These are phyloP conservation scores for Globia sparganii DNA, from an alignment of 2,888 invertebrate species.

Conservation along the genomic window DNA sequence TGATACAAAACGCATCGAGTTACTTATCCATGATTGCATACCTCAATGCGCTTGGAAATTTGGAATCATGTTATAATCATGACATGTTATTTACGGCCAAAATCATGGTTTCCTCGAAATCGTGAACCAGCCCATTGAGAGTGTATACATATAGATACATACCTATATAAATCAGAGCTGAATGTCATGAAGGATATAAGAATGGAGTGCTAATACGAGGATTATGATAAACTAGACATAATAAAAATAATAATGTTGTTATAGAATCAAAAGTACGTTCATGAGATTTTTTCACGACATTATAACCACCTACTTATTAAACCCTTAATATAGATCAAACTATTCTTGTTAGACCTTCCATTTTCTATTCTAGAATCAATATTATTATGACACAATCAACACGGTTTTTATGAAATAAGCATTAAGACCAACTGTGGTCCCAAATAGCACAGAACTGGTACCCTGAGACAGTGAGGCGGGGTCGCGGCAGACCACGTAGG, in stretches of 20 bases:
- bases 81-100: constrained; percentile 25
- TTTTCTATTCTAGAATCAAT: background rate
- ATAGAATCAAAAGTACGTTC: background rate
- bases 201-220: constrained; percentile 23
- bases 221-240: background rate
- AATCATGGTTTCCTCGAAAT: constrained; percentile 44
- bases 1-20: constrained; percentile 17
- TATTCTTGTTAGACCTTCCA: too few relatives aligned
- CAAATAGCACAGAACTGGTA: too few relatives aligned
- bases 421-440: too few relatives aligned
- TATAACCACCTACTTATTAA: too few relatives aligned
- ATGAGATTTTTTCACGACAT: too few relatives aligned
- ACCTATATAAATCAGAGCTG: constrained; percentile 28
- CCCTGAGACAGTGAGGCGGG: too few relatives aligned
- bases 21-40: background rate
- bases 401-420: too few relatives aligned
- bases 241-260: background rate
- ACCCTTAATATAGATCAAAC: too few relatives aligned
- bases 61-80: background rate
- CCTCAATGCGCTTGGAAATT: too few relatives aligned
- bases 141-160: background rate
- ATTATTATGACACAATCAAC: background rate
- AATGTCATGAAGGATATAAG: background rate
- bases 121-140: constrained; percentile 24
- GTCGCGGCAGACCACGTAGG: too few relatives aligned